Conservation (phyloP, 2,797 vertebrate genomes). For the Pagetopsis macropterus region DNA sequence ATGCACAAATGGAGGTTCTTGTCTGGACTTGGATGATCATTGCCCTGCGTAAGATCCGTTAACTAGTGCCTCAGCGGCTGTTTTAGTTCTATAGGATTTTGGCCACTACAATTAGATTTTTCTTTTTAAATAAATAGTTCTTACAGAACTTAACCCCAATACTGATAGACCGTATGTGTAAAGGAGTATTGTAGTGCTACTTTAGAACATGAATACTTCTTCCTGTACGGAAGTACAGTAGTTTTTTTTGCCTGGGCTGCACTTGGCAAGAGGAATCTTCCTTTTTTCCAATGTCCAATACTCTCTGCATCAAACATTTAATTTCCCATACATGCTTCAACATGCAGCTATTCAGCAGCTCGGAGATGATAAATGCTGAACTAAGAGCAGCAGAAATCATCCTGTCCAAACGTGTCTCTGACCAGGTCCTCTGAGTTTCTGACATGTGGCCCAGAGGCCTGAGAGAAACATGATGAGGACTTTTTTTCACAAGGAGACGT, state of each 20-base stretch:
- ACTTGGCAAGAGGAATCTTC: background rate
- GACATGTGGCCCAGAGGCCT: constrained; percentile 41
- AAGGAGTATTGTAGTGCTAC: background rate
- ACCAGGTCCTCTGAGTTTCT: constrained; percentile 20
- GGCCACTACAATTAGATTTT: too few species aligned
- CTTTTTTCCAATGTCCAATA: background rate
- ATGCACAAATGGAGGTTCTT: too few species aligned
- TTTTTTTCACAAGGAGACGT: constrained; percentile 29
- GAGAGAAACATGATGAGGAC: constrained; percentile 36
- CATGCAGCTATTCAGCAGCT: constrained; percentile 12
- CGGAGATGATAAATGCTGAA: constrained; percentile 34
- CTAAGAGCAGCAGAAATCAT: constrained; percentile 37
- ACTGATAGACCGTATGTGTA: background rate
- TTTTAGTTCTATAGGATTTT: too few species aligned
- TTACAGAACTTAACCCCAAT: too few species aligned
- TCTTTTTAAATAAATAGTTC: too few species aligned
- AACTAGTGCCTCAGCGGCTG: too few species aligned
- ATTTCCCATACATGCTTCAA: background rate
- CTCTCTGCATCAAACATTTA: constrained; percentile 5
- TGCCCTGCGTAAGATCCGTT: too few species aligned
- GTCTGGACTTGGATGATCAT: too few species aligned
- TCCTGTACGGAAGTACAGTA: too few species aligned
- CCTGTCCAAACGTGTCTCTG: constrained; percentile 39
- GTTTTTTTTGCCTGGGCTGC: background rate
- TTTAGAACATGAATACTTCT: background rate